Evolutionary conservation across 2,888 invertebrate genomes (phyloP).

Genomic region (Myopa tessellatipennis): DNA sequence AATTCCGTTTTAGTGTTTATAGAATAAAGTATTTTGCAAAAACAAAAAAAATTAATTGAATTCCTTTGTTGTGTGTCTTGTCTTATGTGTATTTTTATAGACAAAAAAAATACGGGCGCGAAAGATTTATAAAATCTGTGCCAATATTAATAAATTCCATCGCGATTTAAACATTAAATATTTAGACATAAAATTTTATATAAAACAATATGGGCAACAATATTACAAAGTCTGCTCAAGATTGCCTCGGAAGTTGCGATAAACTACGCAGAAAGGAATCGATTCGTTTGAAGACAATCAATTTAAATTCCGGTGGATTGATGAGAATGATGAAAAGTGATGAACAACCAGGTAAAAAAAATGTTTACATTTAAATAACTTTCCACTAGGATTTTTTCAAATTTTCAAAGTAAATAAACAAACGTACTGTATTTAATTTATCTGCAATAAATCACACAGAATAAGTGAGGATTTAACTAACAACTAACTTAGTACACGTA

Average conservation of each 20-base stretch:
- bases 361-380: too few relatives aligned
- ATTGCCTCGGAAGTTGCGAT: slow-evolving; percentile 30
- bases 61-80: background rate
- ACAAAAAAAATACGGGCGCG: slow-evolving; percentile 7
- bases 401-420: too few relatives aligned
- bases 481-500: too few relatives aligned
- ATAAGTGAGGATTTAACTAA: too few relatives aligned
- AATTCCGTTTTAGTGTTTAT: too few relatives aligned
- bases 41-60: background rate
- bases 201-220: slow-evolving; percentile 49
- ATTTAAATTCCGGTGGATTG: slow-evolving; percentile 41
- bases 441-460: too few relatives aligned
- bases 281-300: slow-evolving; percentile 47
- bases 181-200: background rate
- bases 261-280: slow-evolving; percentile 26
- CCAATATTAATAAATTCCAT: slow-evolving; percentile 13
- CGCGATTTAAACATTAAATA: background rate
- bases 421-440: too few relatives aligned
- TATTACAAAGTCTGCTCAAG: slow-evolving; percentile 38
- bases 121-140: slow-evolving; percentile 16
- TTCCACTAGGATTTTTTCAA: too few relatives aligned
- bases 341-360: slow-evolving; percentile 37
- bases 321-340: background rate
- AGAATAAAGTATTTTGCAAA: background rate
- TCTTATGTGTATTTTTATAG: background rate